These are phyloP conservation scores for Drosophila anomalata DNA, from an alignment of 2,888 invertebrate species.

Conservation along the genomic window DNA sequence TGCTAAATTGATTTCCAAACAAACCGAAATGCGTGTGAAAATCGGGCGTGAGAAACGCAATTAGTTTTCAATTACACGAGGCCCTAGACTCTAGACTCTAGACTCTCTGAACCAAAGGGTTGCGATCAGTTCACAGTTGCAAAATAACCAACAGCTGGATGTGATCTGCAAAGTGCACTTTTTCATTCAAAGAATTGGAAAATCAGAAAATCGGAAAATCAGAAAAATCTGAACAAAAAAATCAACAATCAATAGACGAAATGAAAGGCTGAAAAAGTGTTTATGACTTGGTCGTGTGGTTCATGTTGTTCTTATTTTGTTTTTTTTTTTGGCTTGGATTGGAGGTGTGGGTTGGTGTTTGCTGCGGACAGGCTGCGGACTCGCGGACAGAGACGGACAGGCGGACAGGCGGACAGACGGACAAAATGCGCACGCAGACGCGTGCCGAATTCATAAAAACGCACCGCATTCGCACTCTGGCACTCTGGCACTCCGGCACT, in stretches of 20 bases:
- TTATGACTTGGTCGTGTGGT: conserved; percentile 46
- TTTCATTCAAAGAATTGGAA: background rate
- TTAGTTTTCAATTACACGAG: conserved; percentile 47
- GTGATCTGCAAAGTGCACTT: conserved; percentile 40
- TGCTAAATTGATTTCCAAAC: conserved; percentile 60
- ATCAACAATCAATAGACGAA: conserved; percentile 1
- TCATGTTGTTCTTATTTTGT: conserved; percentile 9
- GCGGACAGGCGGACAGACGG: conserved; percentile 8
- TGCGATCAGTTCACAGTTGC: conserved; percentile 55
- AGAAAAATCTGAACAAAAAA: background rate
- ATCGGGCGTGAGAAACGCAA: conserved; percentile 70
- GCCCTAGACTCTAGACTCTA: too few species aligned
- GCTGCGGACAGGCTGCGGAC: conserved; percentile 28
- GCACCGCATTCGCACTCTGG: conserved; percentile 27
- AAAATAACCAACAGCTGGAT: conserved; percentile 43
- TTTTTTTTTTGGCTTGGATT: conserved; percentile 17
- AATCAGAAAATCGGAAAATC: conserved; percentile 3
- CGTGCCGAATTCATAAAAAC: conserved; percentile 82
- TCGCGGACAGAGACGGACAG: too few species aligned
- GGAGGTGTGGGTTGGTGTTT: conserved; percentile 5
- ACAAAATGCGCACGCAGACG: conserved; percentile 79
- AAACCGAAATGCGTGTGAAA: conserved; percentile 53
- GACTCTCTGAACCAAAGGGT: background rate
- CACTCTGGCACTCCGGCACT: conserved; percentile 26
- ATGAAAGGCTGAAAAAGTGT: conserved; percentile 53